A percentile compares a stretch with the other conserved stretches of the same genome.
Evolutionary conservation across 2,888 invertebrate species (phyloP).

Genomic region (Trachelus tabidus): DNA sequence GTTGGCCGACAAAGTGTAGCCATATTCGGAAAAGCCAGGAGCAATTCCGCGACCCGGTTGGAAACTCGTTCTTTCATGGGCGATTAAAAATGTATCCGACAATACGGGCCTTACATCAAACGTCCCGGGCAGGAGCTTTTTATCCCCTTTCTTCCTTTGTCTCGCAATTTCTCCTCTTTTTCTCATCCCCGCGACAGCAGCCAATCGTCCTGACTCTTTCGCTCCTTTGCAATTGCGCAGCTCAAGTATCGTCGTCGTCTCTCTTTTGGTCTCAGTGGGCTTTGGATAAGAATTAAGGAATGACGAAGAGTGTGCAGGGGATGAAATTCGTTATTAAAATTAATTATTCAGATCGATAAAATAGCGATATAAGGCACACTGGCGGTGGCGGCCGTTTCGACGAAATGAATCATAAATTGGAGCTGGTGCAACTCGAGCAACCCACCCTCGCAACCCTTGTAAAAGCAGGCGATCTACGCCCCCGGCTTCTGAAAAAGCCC

Average conservation of each 20-base stretch:
- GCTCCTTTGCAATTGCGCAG: background rate
- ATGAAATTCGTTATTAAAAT: constrained; percentile 63
- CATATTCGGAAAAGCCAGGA: constrained; percentile 23
- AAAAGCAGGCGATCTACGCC: constrained; percentile 2
- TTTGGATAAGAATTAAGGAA: background rate
- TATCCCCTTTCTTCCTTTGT: constrained; percentile 8
- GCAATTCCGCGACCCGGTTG: constrained; percentile 28
- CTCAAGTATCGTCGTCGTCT: background rate
- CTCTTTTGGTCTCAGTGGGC: background rate
- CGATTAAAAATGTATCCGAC: constrained; percentile 56
- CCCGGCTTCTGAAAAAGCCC: constrained; percentile 12
- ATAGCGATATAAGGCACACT: constrained; percentile 61
- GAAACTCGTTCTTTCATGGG: constrained; percentile 29
- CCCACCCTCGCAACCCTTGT: constrained; percentile 27
- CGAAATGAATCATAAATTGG: constrained; percentile 65
- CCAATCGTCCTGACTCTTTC: background rate
- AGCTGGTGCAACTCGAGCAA: constrained; percentile 45
- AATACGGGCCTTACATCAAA: constrained; percentile 55
- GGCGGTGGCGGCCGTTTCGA: constrained; percentile 57
- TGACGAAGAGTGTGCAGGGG: constrained; percentile 21
- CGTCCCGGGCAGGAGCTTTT: constrained; percentile 45
- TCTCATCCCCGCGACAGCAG: background rate
- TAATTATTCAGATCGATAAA: constrained; percentile 64
- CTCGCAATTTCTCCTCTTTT: background rate
- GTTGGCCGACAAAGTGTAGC: constrained; percentile 18